Percentiles rank a stretch among this genome's conserved stretches.
These are phyloP conservation scores for Gymnothorax reevesii DNA, from an alignment of 2,797 vertebrate species.

Conservation along the genomic window DNA sequence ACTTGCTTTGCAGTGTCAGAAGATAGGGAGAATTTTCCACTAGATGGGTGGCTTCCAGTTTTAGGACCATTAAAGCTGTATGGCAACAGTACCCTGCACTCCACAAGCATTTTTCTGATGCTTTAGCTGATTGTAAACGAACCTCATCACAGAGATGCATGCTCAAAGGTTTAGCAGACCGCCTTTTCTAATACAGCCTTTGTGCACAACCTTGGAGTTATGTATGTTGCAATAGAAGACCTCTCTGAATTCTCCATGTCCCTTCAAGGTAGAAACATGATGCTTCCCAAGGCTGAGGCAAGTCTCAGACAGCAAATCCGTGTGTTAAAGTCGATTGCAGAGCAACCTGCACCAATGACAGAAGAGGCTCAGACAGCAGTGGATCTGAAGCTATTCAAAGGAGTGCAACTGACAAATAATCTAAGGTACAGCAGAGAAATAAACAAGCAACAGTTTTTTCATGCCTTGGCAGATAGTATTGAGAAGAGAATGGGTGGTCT, in stretches of 20 bases:
- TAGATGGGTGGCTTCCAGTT: no score
- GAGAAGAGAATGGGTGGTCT: constrained; percentile 23
- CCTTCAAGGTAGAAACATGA: constrained; percentile 2
- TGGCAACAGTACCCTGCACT: no score
- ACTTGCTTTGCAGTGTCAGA: no score
- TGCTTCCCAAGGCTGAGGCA: no score
- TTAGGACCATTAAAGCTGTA: no score
- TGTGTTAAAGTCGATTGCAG: constrained; percentile 18
- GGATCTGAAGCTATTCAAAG: constrained; percentile 18
- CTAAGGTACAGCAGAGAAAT: not conserved
- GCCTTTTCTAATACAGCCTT: constrained; percentile 10
- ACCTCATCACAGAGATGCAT: no score
- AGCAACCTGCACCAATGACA: not conserved
- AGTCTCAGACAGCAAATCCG: constrained; percentile 5
- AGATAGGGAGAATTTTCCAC: constrained; percentile 16
- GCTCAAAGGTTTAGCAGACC: not conserved
- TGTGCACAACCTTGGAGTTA: constrained; percentile 14
- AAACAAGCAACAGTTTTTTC: not conserved
- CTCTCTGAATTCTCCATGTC: constrained; percentile 17
- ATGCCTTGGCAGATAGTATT: not conserved
- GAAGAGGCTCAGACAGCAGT: constrained; percentile 15
- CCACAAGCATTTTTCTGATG: no score
- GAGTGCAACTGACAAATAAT: constrained; percentile 13
- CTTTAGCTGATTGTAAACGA: no score
- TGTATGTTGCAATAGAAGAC: constrained; percentile 28